Conservation (phyloP, 2,113 vertebrate genomes). For the Sarotherodon lohbergeri region DNA sequence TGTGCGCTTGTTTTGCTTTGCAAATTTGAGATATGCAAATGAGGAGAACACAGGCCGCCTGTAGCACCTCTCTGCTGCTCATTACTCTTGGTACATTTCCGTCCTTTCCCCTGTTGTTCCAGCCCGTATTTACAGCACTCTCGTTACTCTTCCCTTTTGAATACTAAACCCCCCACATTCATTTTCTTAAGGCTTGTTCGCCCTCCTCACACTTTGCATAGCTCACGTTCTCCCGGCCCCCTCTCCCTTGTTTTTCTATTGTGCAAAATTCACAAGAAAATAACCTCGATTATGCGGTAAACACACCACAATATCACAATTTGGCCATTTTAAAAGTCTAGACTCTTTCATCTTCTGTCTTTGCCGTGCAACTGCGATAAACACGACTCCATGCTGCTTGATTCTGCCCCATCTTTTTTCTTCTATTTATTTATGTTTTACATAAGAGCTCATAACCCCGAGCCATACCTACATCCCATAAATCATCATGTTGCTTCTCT, state of each 20-base stretch:
- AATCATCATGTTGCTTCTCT: conserved; percentile 2
- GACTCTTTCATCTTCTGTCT: conserved; percentile 26
- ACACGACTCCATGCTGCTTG: not conserved
- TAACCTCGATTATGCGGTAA: not conserved
- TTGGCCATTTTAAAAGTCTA: not conserved
- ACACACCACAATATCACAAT: not conserved
- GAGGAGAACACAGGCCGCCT: not conserved
- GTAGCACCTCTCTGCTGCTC: not conserved
- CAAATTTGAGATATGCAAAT: conserved; percentile 60
- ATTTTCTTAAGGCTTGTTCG: not conserved
- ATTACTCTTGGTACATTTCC: not conserved
- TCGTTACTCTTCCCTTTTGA: not conserved
- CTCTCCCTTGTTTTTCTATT: not conserved
- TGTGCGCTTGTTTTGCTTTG: conserved; percentile 45
- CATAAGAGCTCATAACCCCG: not conserved
- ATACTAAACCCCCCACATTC: not conserved
- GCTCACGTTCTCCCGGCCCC: not conserved
- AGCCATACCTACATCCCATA: not conserved
- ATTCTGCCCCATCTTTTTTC: not conserved
- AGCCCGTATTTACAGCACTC: not conserved
- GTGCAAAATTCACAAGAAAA: not conserved
- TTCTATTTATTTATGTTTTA: not conserved
- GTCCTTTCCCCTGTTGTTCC: not conserved
- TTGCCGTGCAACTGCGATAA: conserved; percentile 15
- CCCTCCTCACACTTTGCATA: not conserved